Conservation (phyloP, 1,140 invertebrate species). For the Drosophila ohnishii region DNA sequence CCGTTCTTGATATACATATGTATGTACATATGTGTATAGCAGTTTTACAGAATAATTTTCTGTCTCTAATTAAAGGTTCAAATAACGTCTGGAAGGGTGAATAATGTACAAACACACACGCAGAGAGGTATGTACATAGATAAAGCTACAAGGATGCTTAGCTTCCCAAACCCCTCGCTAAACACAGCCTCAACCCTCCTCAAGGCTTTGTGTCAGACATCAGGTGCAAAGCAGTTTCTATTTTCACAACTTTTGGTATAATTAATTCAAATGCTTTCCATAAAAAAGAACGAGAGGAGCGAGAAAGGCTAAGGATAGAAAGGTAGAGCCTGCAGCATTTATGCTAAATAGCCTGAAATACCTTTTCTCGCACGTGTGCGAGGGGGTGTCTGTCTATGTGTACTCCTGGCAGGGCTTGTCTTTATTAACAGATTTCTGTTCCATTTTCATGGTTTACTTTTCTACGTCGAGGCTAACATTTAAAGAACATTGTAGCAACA, state of each 20-base stretch:
- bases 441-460: slow-evolving; percentile 13
- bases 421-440: slow-evolving; percentile 53
- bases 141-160: slow-evolving; percentile 29
- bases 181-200: slow-evolving; percentile 8
- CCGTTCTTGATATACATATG: background rate
- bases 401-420: slow-evolving; percentile 15
- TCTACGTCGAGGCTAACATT: slow-evolving; percentile 8
- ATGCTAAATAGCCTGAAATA: slow-evolving; percentile 45
- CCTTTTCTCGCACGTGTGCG: background rate
- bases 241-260: slow-evolving; percentile 78
- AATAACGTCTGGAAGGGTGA: no score
- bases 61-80: background rate
- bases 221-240: slow-evolving; percentile 77
- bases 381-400: background rate
- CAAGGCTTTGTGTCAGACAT: slow-evolving; percentile 63
- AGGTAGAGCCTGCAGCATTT: slow-evolving; percentile 47
- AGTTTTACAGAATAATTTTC: background rate
- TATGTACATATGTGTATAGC: background rate
- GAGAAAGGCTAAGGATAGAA: background rate
- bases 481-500: background rate
- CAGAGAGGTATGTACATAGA: background rate
- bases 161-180: background rate
- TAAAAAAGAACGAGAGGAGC: slow-evolving; percentile 35
- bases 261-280: slow-evolving; percentile 79
- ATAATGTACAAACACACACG: background rate